Evolutionary conservation across 1,140 invertebrate species (phyloP).

Genomic region (Leptoteleia sp.): DNA sequence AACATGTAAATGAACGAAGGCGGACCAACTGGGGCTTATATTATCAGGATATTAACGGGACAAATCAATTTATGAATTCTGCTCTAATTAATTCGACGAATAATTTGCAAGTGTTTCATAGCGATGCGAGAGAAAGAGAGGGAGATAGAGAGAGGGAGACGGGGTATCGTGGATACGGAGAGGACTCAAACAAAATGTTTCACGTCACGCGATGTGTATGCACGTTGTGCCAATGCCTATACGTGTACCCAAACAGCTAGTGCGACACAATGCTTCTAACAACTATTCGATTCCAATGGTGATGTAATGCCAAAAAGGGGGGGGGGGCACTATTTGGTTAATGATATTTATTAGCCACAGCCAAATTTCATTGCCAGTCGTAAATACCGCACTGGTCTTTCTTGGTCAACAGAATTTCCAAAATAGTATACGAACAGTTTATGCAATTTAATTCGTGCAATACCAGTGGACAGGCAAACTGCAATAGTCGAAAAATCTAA

Average conservation of each 20-base stretch:
- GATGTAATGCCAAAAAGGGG: constrained; percentile 15
- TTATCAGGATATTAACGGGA: constrained; percentile 30
- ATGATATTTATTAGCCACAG: constrained; percentile 32
- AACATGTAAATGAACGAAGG: constrained; percentile 34
- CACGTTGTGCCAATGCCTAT: constrained; percentile 32
- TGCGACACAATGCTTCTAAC: constrained; percentile 33
- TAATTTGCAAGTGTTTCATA: constrained; percentile 49
- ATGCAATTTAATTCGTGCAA: not conserved
- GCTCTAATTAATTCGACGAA: constrained; percentile 47
- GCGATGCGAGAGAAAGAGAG: not conserved
- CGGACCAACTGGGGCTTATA: constrained; percentile 1
- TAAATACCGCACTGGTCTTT: constrained; percentile 22
- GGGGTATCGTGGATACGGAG: not conserved
- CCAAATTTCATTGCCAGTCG: constrained; percentile 24
- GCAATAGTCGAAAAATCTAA: too few relatives aligned
- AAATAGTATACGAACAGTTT: not conserved
- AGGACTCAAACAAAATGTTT: constrained; percentile 19
- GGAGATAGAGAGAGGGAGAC: not conserved
- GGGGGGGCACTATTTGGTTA: constrained; percentile 23
- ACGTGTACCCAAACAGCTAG: constrained; percentile 20
- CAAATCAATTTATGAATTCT: constrained; percentile 48
- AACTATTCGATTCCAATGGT: constrained; percentile 28
- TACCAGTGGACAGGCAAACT: too few relatives aligned
- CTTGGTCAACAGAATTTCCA: not conserved
- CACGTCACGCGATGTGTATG: constrained; percentile 46